Percentiles rank a stretch among this genome's conserved stretches.
These are phyloP conservation scores for Zaprionus davidi DNA, from an alignment of 1,140 invertebrate genomes.

Conservation along the genomic window DNA sequence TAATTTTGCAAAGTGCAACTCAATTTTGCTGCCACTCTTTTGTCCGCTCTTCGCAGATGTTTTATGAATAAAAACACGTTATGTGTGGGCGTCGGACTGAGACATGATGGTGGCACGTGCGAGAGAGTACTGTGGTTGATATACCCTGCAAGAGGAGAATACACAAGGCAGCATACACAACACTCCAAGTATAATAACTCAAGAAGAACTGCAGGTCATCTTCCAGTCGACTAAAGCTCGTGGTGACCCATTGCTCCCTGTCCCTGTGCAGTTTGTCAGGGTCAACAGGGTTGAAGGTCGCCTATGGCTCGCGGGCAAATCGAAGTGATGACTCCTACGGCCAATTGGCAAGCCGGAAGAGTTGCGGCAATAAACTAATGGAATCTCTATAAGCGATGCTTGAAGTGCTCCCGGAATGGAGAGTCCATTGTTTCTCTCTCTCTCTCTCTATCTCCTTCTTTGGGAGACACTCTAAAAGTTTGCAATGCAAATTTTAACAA, in stretches of 20 bases:
- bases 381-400: constrained; percentile 1
- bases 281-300: background rate
- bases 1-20: constrained; percentile 78
- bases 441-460: background rate
- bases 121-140: background rate
- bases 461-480: constrained; percentile 34
- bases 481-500: constrained; percentile 67
- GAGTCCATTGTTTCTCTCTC: background rate
- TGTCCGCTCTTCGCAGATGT: constrained; percentile 24
- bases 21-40: constrained; percentile 59
- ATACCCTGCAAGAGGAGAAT: background rate
- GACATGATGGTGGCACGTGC: background rate
- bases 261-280: background rate
- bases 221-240: background rate
- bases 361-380: constrained; percentile 8
- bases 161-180: background rate
- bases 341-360: background rate
- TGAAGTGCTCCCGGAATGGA: background rate
- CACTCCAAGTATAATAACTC: too few relatives aligned
- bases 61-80: constrained; percentile 76
- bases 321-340: background rate
- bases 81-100: constrained; percentile 46
- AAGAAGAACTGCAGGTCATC: background rate
- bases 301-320: background rate
- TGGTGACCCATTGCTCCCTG: background rate